Conservation (phyloP, 2,113 vertebrate species). For the Corythaixoides concolor region DNA sequence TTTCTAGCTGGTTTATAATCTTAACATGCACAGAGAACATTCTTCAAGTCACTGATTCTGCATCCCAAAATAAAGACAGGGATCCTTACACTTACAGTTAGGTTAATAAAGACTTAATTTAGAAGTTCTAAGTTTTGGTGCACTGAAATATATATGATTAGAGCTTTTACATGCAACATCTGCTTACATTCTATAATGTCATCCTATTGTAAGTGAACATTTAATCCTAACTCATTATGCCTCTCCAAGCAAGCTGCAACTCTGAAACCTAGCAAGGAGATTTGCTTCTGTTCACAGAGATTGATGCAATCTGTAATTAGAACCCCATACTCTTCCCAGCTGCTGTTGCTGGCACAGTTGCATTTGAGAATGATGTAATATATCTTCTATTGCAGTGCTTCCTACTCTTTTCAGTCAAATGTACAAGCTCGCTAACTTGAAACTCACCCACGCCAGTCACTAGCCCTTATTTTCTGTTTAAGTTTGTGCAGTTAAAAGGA, state of each 20-base stretch:
- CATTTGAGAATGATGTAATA: constrained; percentile 66
- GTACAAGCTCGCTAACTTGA: not conserved
- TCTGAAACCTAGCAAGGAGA: constrained; percentile 48
- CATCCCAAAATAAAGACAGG: constrained; percentile 10
- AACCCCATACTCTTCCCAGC: constrained; percentile 64
- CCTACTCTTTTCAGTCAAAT: constrained; percentile 48
- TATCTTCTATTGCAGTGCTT: constrained; percentile 38
- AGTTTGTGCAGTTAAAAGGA: not conserved
- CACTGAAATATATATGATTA: constrained; percentile 34
- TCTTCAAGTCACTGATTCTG: not conserved
- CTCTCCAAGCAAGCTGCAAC: constrained; percentile 54
- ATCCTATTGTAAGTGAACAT: constrained; percentile 63
- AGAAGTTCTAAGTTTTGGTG: not conserved
- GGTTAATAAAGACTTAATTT: constrained; percentile 31
- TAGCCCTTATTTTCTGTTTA: not conserved
- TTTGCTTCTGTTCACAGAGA: constrained; percentile 66
- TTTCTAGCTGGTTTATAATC: not conserved
- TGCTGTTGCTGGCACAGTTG: constrained; percentile 65
- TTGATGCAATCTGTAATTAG: constrained; percentile 71
- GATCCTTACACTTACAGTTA: not conserved
- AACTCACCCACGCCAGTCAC: not conserved
- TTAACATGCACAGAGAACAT: not conserved
- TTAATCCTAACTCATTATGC: constrained; percentile 65
- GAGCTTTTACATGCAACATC: constrained; percentile 48
- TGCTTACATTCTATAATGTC: constrained; percentile 60